These are phyloP conservation scores for Ammodytes marinus DNA, from an alignment of 2,113 vertebrate species.

Conservation along the genomic window DNA sequence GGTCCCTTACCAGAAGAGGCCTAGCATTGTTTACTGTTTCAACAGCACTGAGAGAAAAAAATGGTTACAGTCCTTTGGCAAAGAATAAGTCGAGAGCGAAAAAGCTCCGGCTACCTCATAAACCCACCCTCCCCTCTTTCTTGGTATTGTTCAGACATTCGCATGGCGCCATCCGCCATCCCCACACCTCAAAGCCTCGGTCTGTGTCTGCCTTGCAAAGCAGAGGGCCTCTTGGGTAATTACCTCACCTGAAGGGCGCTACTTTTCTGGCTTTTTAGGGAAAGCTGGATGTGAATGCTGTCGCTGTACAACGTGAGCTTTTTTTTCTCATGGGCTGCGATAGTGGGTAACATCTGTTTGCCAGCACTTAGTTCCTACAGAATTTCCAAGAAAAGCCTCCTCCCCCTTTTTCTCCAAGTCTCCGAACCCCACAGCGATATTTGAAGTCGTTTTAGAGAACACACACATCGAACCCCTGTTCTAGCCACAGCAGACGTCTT, in stretches of 20 bases:
- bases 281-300: constrained; percentile 71
- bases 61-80: constrained; percentile 62
- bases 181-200: constrained; percentile 77
- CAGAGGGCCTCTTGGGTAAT: constrained; percentile 78
- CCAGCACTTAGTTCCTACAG: constrained; percentile 67
- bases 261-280: constrained; percentile 66
- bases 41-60: constrained; percentile 43
- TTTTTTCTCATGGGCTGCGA: constrained; percentile 38
- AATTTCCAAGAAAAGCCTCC: constrained; percentile 72
- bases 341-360: constrained; percentile 77
- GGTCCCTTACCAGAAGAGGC: constrained; percentile 46
- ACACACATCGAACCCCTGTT: constrained; percentile 28
- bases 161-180: constrained; percentile 74
- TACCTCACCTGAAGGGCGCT: constrained; percentile 81
- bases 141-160: constrained; percentile 78
- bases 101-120: constrained; percentile 52
- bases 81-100: constrained; percentile 47
- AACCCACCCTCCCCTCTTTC: constrained; percentile 39
- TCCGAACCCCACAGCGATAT: constrained; percentile 25
- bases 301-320: constrained; percentile 65
- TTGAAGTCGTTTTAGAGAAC: constrained; percentile 53
- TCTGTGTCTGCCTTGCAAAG: constrained; percentile 71
- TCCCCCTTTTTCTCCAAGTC: not conserved
- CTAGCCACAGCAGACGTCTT: constrained; percentile 38
- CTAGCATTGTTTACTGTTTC: constrained; percentile 73